These are phyloP conservation scores for Arvicanthis niloticus DNA, from an alignment of 2,113 vertebrate species.

Conservation along the genomic window DNA sequence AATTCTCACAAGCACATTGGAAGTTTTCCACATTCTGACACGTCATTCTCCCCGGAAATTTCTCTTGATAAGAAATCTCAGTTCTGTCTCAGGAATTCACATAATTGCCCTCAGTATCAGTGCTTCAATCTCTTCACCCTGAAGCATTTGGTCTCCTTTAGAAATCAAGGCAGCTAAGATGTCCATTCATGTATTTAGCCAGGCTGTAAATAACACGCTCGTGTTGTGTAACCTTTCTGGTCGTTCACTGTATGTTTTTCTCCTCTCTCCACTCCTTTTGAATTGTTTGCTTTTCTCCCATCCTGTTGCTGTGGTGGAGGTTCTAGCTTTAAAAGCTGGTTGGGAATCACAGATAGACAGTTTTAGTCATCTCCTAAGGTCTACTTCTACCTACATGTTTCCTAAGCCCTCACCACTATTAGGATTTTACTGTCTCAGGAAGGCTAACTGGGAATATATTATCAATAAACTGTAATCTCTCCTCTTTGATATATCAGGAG, in stretches of 20 bases:
- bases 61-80: slow-evolving; percentile 60
- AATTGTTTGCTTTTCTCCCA: slow-evolving; percentile 44
- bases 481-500: background rate
- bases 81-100: slow-evolving; percentile 49
- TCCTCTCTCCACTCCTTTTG: slow-evolving; percentile 49
- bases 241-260: slow-evolving; percentile 41
- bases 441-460: background rate
- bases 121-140: background rate
- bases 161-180: slow-evolving; percentile 31
- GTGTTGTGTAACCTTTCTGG: slow-evolving; percentile 48
- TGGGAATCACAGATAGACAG: background rate
- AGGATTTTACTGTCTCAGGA: background rate
- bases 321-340: background rate
- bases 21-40: slow-evolving; percentile 46
- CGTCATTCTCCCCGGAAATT: slow-evolving; percentile 57
- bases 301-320: background rate
- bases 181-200: slow-evolving; percentile 37
- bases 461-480: background rate
- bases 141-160: slow-evolving; percentile 20
- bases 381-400: background rate
- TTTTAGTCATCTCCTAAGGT: background rate
- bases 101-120: slow-evolving; percentile 39
- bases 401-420: background rate
- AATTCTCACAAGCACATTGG: slow-evolving; percentile 38
- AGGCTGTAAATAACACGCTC: slow-evolving; percentile 57